phyloP scores from a whole-genome alignment of 2,113 vertebrate genomes.

The Podocnemis expansa region DNA sequence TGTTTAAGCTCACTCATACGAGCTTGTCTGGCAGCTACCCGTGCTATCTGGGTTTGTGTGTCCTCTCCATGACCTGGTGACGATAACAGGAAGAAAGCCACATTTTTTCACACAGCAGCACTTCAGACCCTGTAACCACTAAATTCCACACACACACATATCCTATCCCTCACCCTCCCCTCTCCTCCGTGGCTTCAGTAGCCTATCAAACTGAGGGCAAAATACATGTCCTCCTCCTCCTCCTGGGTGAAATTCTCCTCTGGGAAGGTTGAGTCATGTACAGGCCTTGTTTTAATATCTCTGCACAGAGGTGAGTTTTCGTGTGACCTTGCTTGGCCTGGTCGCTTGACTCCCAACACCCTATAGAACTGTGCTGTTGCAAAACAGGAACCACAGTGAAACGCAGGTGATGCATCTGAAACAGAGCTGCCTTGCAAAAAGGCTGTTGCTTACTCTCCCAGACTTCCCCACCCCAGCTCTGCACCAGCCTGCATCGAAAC shows the following conservation, averaged over 20 bases:
- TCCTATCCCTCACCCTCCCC: too few relatives aligned
- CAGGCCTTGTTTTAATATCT: background rate
- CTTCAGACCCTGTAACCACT: background rate
- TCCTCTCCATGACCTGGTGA: background rate
- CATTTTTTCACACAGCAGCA: background rate
- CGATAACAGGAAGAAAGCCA: background rate
- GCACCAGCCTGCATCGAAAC: rapidly evolving
- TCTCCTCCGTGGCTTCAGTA: background rate
- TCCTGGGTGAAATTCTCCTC: too few relatives aligned
- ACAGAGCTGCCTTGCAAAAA: background rate
- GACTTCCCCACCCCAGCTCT: rapidly evolving
- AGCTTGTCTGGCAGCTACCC: background rate
- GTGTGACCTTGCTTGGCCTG: background rate
- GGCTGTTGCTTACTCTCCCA: background rate
- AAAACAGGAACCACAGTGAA: background rate
- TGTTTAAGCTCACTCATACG: rapidly evolving
- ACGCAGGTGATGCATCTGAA: background rate
- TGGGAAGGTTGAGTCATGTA: background rate
- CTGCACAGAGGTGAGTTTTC: background rate
- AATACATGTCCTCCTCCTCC: background rate
- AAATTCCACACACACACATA: background rate
- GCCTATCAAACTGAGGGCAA: background rate
- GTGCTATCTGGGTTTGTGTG: background rate
- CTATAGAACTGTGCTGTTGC: background rate
- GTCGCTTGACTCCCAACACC: background rate